Conservation (phyloP, 2,888 invertebrate genomes). For the Nematopogon swammerdamellus region DNA sequence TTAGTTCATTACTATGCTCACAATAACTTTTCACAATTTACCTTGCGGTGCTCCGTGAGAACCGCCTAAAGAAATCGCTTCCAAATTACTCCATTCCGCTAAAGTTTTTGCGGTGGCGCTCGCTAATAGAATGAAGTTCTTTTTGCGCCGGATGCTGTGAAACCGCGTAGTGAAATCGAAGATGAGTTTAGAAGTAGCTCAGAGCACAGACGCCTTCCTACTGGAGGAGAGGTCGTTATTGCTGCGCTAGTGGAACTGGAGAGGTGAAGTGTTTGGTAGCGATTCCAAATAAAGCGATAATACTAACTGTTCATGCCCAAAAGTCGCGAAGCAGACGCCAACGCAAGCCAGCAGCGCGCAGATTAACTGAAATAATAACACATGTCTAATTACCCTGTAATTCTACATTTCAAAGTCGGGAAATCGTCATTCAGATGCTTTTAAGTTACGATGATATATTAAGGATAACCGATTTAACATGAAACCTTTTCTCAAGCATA, state of each 20-base stretch:
- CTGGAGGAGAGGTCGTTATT: too few relatives aligned
- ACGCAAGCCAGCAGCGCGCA: conserved; percentile 41
- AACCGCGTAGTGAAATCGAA: not conserved
- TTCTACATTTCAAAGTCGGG: too few relatives aligned
- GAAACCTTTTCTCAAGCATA: too few relatives aligned
- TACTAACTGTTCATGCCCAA: conserved; percentile 53
- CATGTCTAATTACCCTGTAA: not conserved
- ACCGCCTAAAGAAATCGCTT: conserved; percentile 39
- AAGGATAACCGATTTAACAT: too few relatives aligned
- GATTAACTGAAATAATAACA: conserved; percentile 39
- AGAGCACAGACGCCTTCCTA: too few relatives aligned
- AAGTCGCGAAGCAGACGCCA: conserved; percentile 48
- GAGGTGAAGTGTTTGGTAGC: not conserved
- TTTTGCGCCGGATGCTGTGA: not conserved
- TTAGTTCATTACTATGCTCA: conserved; percentile 27
- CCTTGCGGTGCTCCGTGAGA: conserved; percentile 42
- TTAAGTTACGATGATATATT: too few relatives aligned
- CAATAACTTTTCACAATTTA: conserved; percentile 49
- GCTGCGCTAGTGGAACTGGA: too few relatives aligned
- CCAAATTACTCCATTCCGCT: conserved; percentile 31
- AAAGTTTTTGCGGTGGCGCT: conserved; percentile 31
- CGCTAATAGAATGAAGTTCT: conserved; percentile 1
- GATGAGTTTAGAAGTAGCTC: not conserved
- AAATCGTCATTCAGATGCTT: too few relatives aligned
- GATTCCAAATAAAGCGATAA: conserved; percentile 14